These are phyloP conservation scores for Linhomoeus sp. DNA, from an alignment of 2,888 invertebrate species.

Conservation along the genomic window DNA sequence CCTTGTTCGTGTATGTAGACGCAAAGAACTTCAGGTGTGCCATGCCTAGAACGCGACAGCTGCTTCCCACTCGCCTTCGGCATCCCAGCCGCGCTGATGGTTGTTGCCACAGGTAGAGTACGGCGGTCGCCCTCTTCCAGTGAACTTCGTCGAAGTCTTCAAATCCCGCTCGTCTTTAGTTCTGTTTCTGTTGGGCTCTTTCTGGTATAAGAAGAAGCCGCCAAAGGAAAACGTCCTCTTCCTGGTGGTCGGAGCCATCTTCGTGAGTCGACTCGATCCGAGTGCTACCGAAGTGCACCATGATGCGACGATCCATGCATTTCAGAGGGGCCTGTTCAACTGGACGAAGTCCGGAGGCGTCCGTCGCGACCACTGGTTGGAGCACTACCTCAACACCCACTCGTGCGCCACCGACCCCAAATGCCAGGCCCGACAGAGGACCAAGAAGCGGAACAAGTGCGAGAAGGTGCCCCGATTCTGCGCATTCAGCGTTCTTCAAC, in stretches of 20 bases:
- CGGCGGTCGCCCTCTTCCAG: no score
- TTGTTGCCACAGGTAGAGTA: constrained; percentile 49
- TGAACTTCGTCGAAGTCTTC: no score
- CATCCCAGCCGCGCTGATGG: constrained; percentile 66
- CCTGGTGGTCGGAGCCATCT: constrained; percentile 51
- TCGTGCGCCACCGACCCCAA: constrained; percentile 7
- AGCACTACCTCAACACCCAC: constrained; percentile 15
- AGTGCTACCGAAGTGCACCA: no score
- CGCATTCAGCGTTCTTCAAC: no score
- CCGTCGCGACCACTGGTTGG: constrained; percentile 17
- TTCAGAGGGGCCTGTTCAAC: no score
- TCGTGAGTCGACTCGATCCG: constrained; percentile 46
- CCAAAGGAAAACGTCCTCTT: constrained; percentile 65
- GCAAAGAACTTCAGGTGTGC: neutral
- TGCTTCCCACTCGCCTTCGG: constrained; percentile 73
- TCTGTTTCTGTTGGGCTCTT: constrained; percentile 57
- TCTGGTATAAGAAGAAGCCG: constrained; percentile 50
- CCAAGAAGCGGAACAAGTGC: neutral
- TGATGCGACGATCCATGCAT: no score
- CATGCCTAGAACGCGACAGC: constrained; percentile 36
- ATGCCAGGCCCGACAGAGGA: neutral
- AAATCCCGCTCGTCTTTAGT: constrained; percentile 37
- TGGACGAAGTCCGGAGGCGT: no score
- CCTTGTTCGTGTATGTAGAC: no score
- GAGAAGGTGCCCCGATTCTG: no score